Conservation (phyloP, 2,888 invertebrate genomes). For the Ennomos erosarius region DNA sequence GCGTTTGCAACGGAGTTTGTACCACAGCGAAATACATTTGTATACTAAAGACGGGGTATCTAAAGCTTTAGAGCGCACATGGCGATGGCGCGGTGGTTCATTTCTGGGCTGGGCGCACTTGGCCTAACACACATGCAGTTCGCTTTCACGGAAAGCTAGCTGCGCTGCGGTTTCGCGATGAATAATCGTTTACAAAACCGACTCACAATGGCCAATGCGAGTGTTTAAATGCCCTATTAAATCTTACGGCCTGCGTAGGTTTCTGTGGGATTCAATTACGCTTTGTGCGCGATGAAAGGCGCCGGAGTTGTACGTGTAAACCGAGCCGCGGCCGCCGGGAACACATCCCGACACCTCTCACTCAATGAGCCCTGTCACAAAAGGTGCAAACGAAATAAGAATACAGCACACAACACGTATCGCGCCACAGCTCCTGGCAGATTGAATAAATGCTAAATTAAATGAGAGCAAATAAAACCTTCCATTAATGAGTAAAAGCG, state of each 20-base stretch:
- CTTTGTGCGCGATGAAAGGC: slow-evolving; percentile 83
- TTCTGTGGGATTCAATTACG: slow-evolving; percentile 85
- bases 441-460: slow-evolving; percentile 86
- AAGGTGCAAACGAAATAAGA: slow-evolving; percentile 80
- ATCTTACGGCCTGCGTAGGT: slow-evolving; percentile 83
- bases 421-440: slow-evolving; percentile 67
- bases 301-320: slow-evolving; percentile 79
- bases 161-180: slow-evolving; percentile 73
- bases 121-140: slow-evolving; percentile 68
- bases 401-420: slow-evolving; percentile 71
- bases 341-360: slow-evolving; percentile 84
- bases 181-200: slow-evolving; percentile 82
- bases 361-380: slow-evolving; percentile 84
- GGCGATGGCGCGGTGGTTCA: slow-evolving; percentile 55
- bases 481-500: slow-evolving; percentile 78
- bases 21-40: slow-evolving; percentile 47
- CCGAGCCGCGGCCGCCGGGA: slow-evolving; percentile 74
- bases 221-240: slow-evolving; percentile 85
- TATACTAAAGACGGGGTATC: slow-evolving; percentile 50
- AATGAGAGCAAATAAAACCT: slow-evolving; percentile 83
- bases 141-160: slow-evolving; percentile 74
- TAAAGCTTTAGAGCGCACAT: slow-evolving; percentile 58
- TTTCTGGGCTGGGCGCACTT: slow-evolving; percentile 61
- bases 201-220: slow-evolving; percentile 83
- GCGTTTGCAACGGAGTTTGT: slow-evolving; percentile 44